A percentile compares a stretch with the other conserved stretches of the same genome.
Conservation (phyloP, 2,888 invertebrate genomes). For the Ennomos erosarius region DNA sequence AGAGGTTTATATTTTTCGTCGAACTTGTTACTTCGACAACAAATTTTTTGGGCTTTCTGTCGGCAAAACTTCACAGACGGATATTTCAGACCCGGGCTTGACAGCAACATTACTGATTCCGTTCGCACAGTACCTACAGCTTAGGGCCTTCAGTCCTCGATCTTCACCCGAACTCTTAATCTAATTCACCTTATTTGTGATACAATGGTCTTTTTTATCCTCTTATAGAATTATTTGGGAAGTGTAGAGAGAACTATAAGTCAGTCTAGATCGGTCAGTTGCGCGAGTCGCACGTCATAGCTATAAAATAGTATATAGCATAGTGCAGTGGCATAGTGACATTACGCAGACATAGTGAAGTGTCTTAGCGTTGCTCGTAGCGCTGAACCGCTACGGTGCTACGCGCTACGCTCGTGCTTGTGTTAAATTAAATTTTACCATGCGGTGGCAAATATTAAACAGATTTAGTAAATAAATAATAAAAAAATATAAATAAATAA, state of each 20-base stretch:
- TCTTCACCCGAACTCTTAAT: conserved; percentile 55
- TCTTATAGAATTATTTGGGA: conserved; percentile 64
- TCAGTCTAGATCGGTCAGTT: conserved; percentile 74
- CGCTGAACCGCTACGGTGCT: conserved; percentile 40
- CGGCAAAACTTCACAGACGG: conserved; percentile 20
- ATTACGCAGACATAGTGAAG: conserved; percentile 45
- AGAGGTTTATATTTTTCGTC: conserved; percentile 1
- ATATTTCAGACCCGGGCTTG: conserved; percentile 28
- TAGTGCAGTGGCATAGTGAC: conserved; percentile 49
- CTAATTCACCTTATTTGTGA: conserved; percentile 65
- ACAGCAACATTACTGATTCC: conserved; percentile 25
- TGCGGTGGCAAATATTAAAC: no score
- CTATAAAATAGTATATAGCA: conserved; percentile 46
- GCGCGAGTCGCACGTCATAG: conserved; percentile 67
- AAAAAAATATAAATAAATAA: no score
- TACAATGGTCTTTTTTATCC: conserved; percentile 66
- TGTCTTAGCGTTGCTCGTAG: conserved; percentile 43
- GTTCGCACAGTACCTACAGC: conserved; percentile 27
- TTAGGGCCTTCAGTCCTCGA: conserved; percentile 32
- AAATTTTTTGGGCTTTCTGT: conserved; percentile 14
- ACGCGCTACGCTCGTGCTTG: conserved; percentile 31
- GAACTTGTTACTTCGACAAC: conserved; percentile 11
- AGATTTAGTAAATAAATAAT: no score
- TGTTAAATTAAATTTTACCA: no score
- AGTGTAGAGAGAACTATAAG: conserved; percentile 63